Evolutionary conservation across 2,888 invertebrate species (phyloP), one percentile per base, ranked within the genome.

Genomic region (Drosophila acutilabella): DNA sequence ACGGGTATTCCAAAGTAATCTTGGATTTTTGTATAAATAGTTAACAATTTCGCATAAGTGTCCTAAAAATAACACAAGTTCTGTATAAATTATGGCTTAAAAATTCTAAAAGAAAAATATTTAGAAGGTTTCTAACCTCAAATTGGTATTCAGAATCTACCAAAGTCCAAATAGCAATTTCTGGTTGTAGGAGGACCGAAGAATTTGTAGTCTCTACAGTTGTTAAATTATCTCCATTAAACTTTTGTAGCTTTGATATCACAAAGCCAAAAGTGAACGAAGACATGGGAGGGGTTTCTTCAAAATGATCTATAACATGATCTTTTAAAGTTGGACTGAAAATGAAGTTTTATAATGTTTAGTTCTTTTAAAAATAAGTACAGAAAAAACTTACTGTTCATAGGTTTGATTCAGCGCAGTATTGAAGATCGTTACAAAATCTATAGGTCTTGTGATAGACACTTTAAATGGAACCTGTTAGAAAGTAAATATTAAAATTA

Each of bases 251-350:
- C 70, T 96, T 95, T 0, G 96, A 95, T 18, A 96, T 94, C 10
- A 96, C 94, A 64, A 97, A 93, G 0, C 96, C 96, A 45, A 96
- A 92, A 0, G 96, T 95, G 90, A 95, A 96, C 0, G 96, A 95
- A 1, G 96, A 95, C 94, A 97, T 96, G 2, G 95, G 94, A 0
- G 96, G 96, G 0, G 96, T 95, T 71, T 93, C 93, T 86, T 94
- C 93, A 82, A 96, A 97, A 83, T 94, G 93, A 80, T 95, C 96
- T 92, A 95, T 93, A 0, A 95, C 94, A 84, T 95, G 94, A 38
- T 94, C 93, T 13, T 16, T 62, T 13, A 68, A 18, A 6, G 16
- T 0, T 52, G 69, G 50, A 64, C 77, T 94, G 20, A 11, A 33
- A 33, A 11, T 11, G 11, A 33, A 11, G 11, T 1, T 33, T 11